Evolutionary conservation across 2,888 invertebrate species (phyloP), one percentile per base, ranked within the genome.

Genomic region (Byasa hedistus): DNA sequence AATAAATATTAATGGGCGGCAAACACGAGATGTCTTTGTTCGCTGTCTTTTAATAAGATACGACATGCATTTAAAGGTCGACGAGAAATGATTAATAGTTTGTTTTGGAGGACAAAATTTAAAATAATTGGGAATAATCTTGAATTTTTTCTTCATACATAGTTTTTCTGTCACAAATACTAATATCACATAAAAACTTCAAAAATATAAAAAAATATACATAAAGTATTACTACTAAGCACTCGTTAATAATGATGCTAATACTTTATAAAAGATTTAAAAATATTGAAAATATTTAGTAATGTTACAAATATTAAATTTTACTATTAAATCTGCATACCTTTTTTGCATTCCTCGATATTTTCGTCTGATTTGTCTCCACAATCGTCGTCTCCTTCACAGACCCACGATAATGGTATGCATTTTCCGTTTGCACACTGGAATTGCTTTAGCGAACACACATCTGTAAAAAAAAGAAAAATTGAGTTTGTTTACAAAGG

Each of bases 301-400:
- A 15, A 15, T 39, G 12, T 39, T 12, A 39, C 15, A 39, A 39
- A 39, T 15, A 3, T 10, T 48, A n/a, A 48, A 48, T n/a, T 48
- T 3, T n/a, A 48, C n/a, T 48, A 19, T 19, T 44, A 44, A 44
- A 10, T 52, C 19, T 51, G 68, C 92, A 82, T 84, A 94, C 95
- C 94, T 92, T 92, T 93, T 89, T 93, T 94, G 86, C 96, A 96
- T 85, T 94, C 93, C 72, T 93, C 92, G 65, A 93, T 89, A 77
- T 93, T 93, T 87, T 97, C 97, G 84, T 97, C 97, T n/a, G 96
- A 95, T 79, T 94, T 94, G 87, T 97, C 97, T 59, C 91, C 93
- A 85, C 97, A 97, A 84, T 97, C 97, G 75, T 94, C 92, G 61
- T 94, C 94, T 65, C 95, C 94, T 81, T 97, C 97, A 83, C 97